A percentile compares a stretch with the other conserved stretches of the same genome.
Conservation (phyloP, 2,113 vertebrate genomes). For the Orcinus orca region DNA sequence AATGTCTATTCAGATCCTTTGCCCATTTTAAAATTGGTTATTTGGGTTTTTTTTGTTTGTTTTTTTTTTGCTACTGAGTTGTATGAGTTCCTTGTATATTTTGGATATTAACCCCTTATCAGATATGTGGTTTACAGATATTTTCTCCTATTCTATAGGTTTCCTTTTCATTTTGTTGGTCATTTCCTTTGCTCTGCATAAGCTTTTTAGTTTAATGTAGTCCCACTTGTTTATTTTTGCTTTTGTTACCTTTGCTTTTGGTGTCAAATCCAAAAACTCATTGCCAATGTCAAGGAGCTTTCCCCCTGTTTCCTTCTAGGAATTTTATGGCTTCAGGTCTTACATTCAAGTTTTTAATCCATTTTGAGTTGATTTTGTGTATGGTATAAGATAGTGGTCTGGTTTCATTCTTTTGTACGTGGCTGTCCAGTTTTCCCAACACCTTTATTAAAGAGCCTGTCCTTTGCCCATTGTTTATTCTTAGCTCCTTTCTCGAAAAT, state of each 20-base stretch:
- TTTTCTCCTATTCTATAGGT: no score
- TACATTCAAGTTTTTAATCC: not conserved
- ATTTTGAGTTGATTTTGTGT: not conserved
- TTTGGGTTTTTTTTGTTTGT: not conserved
- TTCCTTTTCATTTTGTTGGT: no score
- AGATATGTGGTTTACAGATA: not conserved
- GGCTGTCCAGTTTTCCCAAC: not conserved
- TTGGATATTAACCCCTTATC: not conserved
- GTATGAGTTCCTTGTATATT: not conserved
- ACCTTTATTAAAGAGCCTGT: not conserved
- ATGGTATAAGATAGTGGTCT: not conserved
- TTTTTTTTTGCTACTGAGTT: not conserved
- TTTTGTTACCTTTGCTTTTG: not conserved
- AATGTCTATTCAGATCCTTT: not conserved
- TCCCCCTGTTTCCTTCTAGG: not conserved
- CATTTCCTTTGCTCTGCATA: not conserved
- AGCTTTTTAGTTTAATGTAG: not conserved
- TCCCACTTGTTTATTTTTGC: not conserved
- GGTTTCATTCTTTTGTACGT: not conserved
- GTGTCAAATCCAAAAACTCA: not conserved
- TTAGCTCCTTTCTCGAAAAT: not conserved
- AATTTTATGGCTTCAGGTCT: not conserved
- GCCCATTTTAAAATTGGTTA: not conserved
- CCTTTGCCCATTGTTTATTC: not conserved
- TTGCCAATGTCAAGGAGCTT: not conserved